These are phyloP conservation scores for Drosophila gaucha DNA, from an alignment of 2,888 invertebrate genomes.

Conservation along the genomic window DNA sequence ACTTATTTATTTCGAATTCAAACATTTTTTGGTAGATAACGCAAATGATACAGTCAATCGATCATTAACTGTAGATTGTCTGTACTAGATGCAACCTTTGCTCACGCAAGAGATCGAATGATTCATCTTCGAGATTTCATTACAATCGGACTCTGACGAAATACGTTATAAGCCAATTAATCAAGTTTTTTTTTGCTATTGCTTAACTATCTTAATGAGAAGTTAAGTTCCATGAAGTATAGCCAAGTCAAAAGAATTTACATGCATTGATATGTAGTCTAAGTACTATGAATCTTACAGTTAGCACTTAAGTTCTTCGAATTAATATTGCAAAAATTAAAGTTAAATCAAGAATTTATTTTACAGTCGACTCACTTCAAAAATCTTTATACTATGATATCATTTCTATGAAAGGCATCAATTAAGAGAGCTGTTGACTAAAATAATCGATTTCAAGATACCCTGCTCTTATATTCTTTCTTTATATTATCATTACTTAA, in stretches of 20 bases:
- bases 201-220: background rate
- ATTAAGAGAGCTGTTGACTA: too few relatives aligned
- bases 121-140: slow-evolving; percentile 28
- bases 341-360: background rate
- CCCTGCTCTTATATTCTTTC: background rate
- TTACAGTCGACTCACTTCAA: background rate
- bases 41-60: slow-evolving; percentile 6
- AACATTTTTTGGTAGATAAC: too few relatives aligned
- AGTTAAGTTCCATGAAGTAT: slow-evolving; percentile 5
- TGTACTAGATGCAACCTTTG: slow-evolving; percentile 10
- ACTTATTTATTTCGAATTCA: too few relatives aligned
- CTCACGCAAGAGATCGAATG: slow-evolving; percentile 31
- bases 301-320: background rate
- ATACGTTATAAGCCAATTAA: background rate
- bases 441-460: background rate
- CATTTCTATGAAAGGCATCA: background rate
- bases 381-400: slow-evolving; percentile 1
- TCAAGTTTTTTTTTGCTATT: background rate
- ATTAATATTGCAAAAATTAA: too few relatives aligned
- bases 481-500: background rate
- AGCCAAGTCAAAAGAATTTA: background rate
- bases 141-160: slow-evolving; percentile 13
- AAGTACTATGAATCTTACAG: background rate
- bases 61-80: background rate
- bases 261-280: background rate